Base-by-base conservation (phyloP, 1,140 invertebrate species). In the Oppia nitens region DNA sequence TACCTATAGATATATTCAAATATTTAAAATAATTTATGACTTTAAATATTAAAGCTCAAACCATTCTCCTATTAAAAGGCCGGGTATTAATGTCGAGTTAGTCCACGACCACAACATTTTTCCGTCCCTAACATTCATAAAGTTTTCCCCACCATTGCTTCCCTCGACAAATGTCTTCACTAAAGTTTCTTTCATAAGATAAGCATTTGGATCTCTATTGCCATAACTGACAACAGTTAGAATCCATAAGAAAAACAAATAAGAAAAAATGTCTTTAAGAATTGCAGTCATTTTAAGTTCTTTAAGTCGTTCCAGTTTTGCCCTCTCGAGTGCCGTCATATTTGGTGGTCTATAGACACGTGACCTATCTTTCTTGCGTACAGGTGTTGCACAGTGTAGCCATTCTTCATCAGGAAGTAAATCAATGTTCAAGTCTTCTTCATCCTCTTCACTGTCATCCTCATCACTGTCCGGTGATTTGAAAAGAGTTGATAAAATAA, bases 371-470 rank as follows among this genome's bases (percentile, higher is more conserved):
- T 55, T 55, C 67, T 64, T 54, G 11, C 27, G 14, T 17, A 51
- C 14, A 12, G n/a, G 45, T 9, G 60, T 51, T 53, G 61, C 57
- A 59, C 50, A 57, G 21, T 66, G 64, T 9, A 66, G 48, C 65
- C 64, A 66, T 50, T 69, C 63, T 62, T 70, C 69, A 60, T 69
- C 67, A 25, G 58, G 3, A n/a, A 70, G 52, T 12, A 67, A 62
- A 26, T 27, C 20, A 23, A 67, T 40, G 20, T 68, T 65, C n/a
- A 67, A 53, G 20, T 68, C 66, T 60, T 77, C 75, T 57, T 78
- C 76, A 47, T 77, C 75, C 17, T 75, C 63, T 47, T 77, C 75
- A 67, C 72, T 64, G 70, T 78, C 69, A 68, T 77, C 64, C 24
- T 73, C 68, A 48, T 75, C 70, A 27, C 69, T 69, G 21, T 70